Evolutionary conservation across 2,888 invertebrate species (phyloP), one percentile per base, ranked within the genome.

Genomic region (Halocaridina rubra): DNA sequence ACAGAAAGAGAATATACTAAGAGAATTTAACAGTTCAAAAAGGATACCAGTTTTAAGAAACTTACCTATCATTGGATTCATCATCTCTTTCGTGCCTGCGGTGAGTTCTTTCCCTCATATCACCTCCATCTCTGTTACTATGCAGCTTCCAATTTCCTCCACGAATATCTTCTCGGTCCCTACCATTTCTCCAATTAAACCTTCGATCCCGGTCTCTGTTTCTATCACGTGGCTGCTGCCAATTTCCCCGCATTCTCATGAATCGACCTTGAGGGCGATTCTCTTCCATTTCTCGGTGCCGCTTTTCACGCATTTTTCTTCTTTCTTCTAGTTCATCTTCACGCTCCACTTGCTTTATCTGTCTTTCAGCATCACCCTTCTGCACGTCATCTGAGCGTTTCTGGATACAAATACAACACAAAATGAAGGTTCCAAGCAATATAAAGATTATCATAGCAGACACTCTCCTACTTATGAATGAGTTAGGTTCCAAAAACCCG

Each of bases 301-400:
- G 82, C 75, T 88, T 80, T 46, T 88, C 86, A 7, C 88, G 79
- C 67, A 32, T 33, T 39, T 64, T 67, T 13, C 81, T 72, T 13
- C 86, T 69, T 19, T 87, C 85, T 64, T 88, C 86, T 13, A 75
- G 74, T 24, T 78, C 78, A 33, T 81, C 61, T n/a, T 79, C 86
- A 30, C 72, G 61, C 80, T 84, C 86, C 24, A 77, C 61, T 57
- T 88, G 86, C 1, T 85, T 64, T 19, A 76, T 32, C 67, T 72
- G 78, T 19, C 67, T 32, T 19, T n/a, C n/a, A n/a, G n/a, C n/a
- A n/a, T n/a, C n/a, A n/a, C n/a, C 84, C 82, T 69, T 86, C 81
- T 5, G 78, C 85, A 10, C 84, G 33, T 1, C n/a, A 24, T n/a
- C n/a, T n/a, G n/a, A n/a, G n/a, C n/a, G n/a, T n/a, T n/a, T n/a